phyloP scores from a whole-genome alignment of 2,888 invertebrate species.

The Tachina fera region DNA sequence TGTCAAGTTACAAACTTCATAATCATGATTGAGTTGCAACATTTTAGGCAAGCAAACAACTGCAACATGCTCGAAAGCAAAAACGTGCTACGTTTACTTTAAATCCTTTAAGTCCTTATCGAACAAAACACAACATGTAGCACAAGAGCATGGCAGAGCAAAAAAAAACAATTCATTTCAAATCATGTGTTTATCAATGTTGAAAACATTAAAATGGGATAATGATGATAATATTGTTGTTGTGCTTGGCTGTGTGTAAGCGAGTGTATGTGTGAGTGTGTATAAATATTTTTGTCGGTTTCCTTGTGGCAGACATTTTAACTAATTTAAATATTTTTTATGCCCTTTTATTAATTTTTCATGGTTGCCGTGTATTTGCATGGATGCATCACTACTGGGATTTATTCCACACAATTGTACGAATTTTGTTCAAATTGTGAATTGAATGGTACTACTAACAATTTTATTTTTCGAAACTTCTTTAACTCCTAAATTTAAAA shows the following conservation, averaged over 20 bases:
- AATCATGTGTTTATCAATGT: constrained; percentile 44
- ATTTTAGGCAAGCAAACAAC: constrained; percentile 10
- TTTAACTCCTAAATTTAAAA: too few relatives aligned
- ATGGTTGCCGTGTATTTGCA: background rate
- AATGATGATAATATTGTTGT: constrained; percentile 25
- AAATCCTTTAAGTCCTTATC: constrained; percentile 20
- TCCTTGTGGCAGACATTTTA: constrained; percentile 20
- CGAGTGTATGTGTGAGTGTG: background rate
- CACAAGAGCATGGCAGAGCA: background rate
- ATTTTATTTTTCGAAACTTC: too few relatives aligned
- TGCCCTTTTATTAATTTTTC: background rate
- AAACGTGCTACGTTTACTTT: background rate
- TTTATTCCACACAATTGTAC: too few relatives aligned
- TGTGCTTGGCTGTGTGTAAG: background rate
- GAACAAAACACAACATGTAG: constrained; percentile 68
- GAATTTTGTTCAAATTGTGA: too few relatives aligned
- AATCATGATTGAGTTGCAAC: constrained; percentile 39
- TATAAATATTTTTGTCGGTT: constrained; percentile 16
- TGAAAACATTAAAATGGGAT: constrained; percentile 44
- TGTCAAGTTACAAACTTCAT: constrained; percentile 52
- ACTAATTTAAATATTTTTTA: constrained; percentile 59
- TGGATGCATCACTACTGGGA: too few relatives aligned
- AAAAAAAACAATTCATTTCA: background rate
- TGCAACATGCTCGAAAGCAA: constrained; percentile 32
- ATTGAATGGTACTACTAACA: too few relatives aligned